Base-by-base conservation (phyloP, 2,113 vertebrate species). In the Willisornis vidua region DNA sequence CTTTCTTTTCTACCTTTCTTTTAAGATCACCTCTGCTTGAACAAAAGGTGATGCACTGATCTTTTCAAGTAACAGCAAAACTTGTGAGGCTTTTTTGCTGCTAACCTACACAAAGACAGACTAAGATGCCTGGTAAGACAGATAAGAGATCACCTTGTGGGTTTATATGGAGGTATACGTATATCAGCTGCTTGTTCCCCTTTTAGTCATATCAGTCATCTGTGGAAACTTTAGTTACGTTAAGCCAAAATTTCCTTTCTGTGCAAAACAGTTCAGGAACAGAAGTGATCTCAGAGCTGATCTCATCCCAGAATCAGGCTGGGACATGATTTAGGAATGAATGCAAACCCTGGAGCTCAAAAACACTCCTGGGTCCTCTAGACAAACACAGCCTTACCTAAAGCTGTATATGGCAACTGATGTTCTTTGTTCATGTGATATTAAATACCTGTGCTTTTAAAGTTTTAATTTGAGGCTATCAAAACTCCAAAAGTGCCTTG, bases 231-330 rank as follows among this genome's bases (percentile, higher is more conserved):
- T 54, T 62, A 65, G 33, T 22, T 49, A 49, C 9, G 65, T 78
- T 67, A 68, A 75, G 17, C 20, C 45, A 62, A 61, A 24, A 57
- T 75, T 89, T 78, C 37, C 52, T 68, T 82, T 71, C 70, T 18
- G 0, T 48, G 52, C 77, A 78, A 90, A 93, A 87, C 39, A 68
- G 28, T 33, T 43, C 14, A 45, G 43, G 48, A 89, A 39, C 9
- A 82, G 26, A 87, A 51, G 8, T 94, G 71, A 85, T 75, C 66
- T 94, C 81, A 96, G 84, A 81, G 57, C 35, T 89, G 81, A 85
- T 78, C 35, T 91, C 66, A 94, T 57, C 58, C 24, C 58, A 82
- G 22, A 2, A 82, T 85, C 66, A 67, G 41, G 54, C 31, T 93
- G 58, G 52, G 25, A 76, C 81, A 45, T 62, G 74, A 82, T 45